These are phyloP conservation scores for Chaenogobius annularis DNA, from an alignment of 2,113 vertebrate species.

Conservation along the genomic window DNA sequence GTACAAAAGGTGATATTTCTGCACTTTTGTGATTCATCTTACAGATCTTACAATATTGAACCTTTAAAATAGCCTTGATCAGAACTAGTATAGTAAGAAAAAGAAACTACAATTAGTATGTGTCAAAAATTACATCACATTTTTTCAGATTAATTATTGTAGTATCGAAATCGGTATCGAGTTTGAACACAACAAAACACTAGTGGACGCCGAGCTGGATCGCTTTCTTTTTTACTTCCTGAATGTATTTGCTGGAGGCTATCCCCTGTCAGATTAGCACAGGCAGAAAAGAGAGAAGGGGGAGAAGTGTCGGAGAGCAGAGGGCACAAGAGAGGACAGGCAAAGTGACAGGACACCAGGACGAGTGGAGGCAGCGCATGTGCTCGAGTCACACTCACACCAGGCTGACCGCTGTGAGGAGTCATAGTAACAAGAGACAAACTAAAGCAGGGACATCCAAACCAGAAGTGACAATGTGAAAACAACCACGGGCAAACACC, in stretches of 20 bases:
- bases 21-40: too few relatives aligned
- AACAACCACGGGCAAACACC: neutral
- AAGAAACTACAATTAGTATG: too few relatives aligned
- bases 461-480: neutral
- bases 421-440: conserved; percentile 31
- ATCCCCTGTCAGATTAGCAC: conserved; percentile 38
- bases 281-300: conserved; percentile 26
- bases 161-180: neutral
- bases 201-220: neutral
- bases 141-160: too few relatives aligned
- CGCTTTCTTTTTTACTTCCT: conserved; percentile 23
- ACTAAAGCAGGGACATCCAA: neutral
- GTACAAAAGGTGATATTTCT: too few relatives aligned
- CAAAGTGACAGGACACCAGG: conserved; percentile 17
- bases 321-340: conserved; percentile 1
- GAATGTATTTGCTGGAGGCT: conserved; percentile 25
- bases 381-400: conserved; percentile 18
- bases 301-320: neutral
- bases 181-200: neutral
- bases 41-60: too few relatives aligned
- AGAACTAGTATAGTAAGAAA: too few relatives aligned
- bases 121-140: too few relatives aligned
- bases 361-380: conserved; percentile 5
- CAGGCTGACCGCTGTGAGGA: conserved; percentile 31
- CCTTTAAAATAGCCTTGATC: too few relatives aligned